These are phyloP conservation scores for Heterodera schachtii DNA, from an alignment of 1,140 invertebrate species.

Conservation along the genomic window DNA sequence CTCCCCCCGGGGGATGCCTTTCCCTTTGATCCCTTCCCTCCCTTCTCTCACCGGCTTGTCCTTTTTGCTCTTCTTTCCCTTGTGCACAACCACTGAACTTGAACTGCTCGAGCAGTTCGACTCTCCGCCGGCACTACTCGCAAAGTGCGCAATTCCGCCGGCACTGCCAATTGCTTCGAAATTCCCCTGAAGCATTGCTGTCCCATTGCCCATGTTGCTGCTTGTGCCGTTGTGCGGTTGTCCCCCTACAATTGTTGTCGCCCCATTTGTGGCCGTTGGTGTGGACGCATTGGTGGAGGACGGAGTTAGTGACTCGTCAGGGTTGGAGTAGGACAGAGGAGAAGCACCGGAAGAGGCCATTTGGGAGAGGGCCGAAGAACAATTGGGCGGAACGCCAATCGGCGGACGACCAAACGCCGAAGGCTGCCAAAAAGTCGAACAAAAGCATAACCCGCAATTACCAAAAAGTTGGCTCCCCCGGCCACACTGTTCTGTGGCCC, in stretches of 20 bases:
- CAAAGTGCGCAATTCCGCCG: background rate
- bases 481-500: background rate
- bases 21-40: background rate
- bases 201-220: slow-evolving; percentile 1
- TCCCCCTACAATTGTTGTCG: background rate
- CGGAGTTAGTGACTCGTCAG: slow-evolving; percentile 24
- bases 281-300: slow-evolving; percentile 32
- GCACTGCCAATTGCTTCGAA: slow-evolving; percentile 16
- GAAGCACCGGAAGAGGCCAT: slow-evolving; percentile 19
- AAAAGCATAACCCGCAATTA: background rate
- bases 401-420: background rate
- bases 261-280: slow-evolving; percentile 25
- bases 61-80: slow-evolving; percentile 34
- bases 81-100: slow-evolving; percentile 22
- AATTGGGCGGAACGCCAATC: background rate
- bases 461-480: slow-evolving; percentile 9
- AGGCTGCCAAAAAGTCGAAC: background rate
- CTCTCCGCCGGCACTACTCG: background rate
- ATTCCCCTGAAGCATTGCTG: background rate
- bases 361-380: slow-evolving; percentile 5
- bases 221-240: slow-evolving; percentile 15
- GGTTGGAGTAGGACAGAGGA: slow-evolving; percentile 28
- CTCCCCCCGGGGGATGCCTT: background rate
- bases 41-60: slow-evolving; percentile 27
- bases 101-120: slow-evolving; percentile 30